A percentile compares a stretch with the other conserved stretches of the same genome.
Conservation (phyloP, 2,888 invertebrate species). For the Euproctis similis region DNA sequence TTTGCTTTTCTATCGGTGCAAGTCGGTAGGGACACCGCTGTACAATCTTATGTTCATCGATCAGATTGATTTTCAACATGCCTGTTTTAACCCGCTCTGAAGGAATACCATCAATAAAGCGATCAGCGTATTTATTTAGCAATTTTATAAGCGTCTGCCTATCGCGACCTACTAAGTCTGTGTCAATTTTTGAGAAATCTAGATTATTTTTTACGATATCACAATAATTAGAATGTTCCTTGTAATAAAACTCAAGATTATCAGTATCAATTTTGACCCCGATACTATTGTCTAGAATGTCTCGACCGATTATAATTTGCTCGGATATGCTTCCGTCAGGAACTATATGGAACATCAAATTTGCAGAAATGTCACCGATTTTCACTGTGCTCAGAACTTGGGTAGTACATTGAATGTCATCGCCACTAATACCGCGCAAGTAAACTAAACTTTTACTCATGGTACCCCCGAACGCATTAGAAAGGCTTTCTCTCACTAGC, state of each 20-base stretch:
- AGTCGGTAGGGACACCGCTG: not conserved
- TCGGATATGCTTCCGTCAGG: no score
- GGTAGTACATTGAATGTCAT: not conserved
- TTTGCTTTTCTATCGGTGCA: no score
- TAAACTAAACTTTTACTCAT: not conserved
- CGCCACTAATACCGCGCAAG: not conserved
- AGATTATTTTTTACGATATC: no score
- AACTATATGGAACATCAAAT: no score
- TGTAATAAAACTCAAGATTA: not conserved
- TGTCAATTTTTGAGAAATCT: no score
- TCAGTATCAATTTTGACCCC: not conserved
- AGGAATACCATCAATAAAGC: not conserved
- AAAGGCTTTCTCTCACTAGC: not conserved
- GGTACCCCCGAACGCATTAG: not conserved
- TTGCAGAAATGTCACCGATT: no score
- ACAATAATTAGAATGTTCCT: not conserved
- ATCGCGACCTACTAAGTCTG: not conserved
- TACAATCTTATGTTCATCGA: not conserved
- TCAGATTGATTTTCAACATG: not conserved
- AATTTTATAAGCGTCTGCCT: not conserved
- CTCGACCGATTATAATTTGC: no score
- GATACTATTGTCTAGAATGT: not conserved
- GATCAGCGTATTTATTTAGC: not conserved
- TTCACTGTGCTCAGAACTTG: no score
- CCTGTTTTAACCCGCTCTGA: not conserved